Base-by-base conservation (phyloP, 2,797 vertebrate species). In the Hippocampus kuda region DNA sequence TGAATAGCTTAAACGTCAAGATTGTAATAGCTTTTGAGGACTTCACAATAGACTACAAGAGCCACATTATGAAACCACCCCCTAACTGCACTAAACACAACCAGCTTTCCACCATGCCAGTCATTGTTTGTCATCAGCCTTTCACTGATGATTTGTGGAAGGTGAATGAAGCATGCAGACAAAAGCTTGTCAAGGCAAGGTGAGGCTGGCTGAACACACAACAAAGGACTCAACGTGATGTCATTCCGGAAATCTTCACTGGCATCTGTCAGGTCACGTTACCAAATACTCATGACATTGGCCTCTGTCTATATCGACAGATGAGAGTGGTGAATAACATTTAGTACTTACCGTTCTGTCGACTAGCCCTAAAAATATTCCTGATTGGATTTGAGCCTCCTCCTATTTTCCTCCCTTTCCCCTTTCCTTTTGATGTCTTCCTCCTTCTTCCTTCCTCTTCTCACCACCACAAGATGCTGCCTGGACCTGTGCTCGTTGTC, bases 401-500 rank as follows among this genome's bases (percentile, higher is more conserved):
- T 77, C 75, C 69, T 72, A 5, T 76, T 69, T 68, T 73, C 71
- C 63, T 78, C 68, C 78, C 70, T 75, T 54, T 54, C 53, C 66
- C 68, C 24, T 67, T 70, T 70, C 69, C 72, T 63, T 56, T 66
- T 68, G 65, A 69, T 77, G 72, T 64, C 73, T 75, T 72, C 77
- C 76, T 66, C 75, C 69, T 72, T 70, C 67, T 71, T 26, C 72
- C 75, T 64, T 61, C 65, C 69, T 75, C 75, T 82, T 82, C 84
- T 89, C 87, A 87, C 84, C 86, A 84, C 83, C 76, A 80, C 75
- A 82, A 91, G 90, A 91, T 91, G 89, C 89, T 91, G 91, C 86
- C 88, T 90, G 90, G 87, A 91, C 90, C 89, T 79, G 77, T 73
- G 83, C 81, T 81, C 75, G 80, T 92, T 83, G 87, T 85, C 89